A percentile compares a stretch with the other conserved stretches of the same genome.
phyloP scores from a whole-genome alignment of 2,113 vertebrate species.

The Prionailurus bengalensis region DNA sequence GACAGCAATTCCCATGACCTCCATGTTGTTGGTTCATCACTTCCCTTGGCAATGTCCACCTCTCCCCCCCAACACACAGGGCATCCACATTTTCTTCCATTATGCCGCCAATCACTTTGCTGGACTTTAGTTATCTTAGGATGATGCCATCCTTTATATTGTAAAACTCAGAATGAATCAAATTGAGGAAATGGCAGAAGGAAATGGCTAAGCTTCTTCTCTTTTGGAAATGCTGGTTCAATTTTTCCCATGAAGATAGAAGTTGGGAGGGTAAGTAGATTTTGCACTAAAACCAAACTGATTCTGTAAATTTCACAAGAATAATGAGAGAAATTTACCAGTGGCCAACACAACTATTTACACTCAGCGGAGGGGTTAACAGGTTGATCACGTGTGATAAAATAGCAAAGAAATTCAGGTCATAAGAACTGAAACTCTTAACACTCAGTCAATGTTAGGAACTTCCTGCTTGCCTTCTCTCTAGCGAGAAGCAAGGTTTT shows the following conservation, averaged over 20 bases:
- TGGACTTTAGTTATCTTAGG: not conserved
- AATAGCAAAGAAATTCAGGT: not conserved
- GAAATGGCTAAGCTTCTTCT: not conserved
- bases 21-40: fast-evolving
- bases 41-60: not conserved
- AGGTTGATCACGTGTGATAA: not conserved
- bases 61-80: not conserved
- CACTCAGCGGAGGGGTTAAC: not conserved
- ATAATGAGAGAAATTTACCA: not conserved
- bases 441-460: not conserved
- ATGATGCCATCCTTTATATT: not conserved
- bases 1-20: not conserved
- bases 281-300: not conserved
- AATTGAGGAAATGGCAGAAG: not conserved
- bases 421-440: not conserved
- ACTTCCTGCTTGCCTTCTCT: not conserved
- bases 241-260: not conserved
- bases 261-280: not conserved
- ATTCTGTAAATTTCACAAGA: not conserved
- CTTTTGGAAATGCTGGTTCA: not conserved
- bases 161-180: not conserved
- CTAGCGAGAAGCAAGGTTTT: not conserved
- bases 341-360: not conserved
- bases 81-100: not conserved
- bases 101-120: not conserved